Evolutionary conservation across 2,797 vertebrate genomes (phyloP).

Genomic region (Pseudocheirus occidentalis): DNA sequence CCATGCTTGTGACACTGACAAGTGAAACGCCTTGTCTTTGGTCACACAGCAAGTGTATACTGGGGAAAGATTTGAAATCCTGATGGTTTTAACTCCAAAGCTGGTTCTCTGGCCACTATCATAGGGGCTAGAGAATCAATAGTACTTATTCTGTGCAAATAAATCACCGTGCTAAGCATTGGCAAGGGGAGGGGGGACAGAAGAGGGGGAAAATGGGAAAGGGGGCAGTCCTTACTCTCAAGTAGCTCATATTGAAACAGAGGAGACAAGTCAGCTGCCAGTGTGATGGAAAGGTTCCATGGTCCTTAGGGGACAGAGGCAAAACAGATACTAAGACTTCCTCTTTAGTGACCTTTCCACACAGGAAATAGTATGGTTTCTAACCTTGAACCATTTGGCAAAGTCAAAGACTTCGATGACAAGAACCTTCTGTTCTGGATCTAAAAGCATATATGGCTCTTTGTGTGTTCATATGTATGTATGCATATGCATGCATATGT

Average conservation of each 20-base stretch:
- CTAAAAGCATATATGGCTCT: not conserved
- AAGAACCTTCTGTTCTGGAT: not conserved
- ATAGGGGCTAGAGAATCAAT: not conserved
- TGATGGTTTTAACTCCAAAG: not conserved
- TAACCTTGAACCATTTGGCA: not conserved
- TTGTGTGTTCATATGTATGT: too few relatives aligned
- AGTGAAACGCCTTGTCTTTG: not conserved
- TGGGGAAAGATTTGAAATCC: not conserved
- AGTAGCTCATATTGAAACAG: not conserved
- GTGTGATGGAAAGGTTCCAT: not conserved
- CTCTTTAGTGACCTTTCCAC: not conserved
- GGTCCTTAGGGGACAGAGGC: not conserved
- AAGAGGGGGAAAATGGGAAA: not conserved
- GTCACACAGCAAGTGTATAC: not conserved
- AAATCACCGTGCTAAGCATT: not conserved
- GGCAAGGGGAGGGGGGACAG: too few relatives aligned
- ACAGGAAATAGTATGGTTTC: not conserved
- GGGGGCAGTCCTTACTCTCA: not conserved
- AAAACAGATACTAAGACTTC: not conserved
- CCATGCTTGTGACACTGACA: not conserved
- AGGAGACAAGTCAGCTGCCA: not conserved
- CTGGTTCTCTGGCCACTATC: not conserved
- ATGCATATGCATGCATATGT: not conserved
- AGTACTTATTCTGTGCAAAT: not conserved
- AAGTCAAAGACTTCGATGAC: not conserved